Evolutionary conservation across 2,113 vertebrate species (phyloP), one percentile per base, ranked within the genome.

Genomic region (Passerina amoena): DNA sequence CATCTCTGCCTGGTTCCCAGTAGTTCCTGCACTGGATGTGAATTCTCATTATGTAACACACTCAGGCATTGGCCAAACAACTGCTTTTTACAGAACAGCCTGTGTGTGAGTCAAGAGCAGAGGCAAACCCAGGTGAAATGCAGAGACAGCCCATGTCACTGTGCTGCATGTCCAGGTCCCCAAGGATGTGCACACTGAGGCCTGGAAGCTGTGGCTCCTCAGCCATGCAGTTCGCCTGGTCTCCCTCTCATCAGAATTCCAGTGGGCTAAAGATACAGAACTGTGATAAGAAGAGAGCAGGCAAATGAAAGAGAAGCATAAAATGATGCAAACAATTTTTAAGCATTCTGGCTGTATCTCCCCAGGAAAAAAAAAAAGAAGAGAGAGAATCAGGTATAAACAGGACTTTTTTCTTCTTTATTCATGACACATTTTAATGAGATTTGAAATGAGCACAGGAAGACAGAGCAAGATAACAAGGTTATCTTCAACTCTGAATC

Each of bases 391-490:
- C 73, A 84, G 20, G 16, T 86, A 94, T 68, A 85, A 89, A 68
- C 57, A 87, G 18, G n/a, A 82, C 24, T 53, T 78, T 79, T 89
- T 91, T 82, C 57, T 91, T 84, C 44, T 63, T 33, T 82, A 76
- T 79, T 95, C 82, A 65, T 86, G 56, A 86, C 69, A 89, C 73
- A 72, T 78, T 94, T 96, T 94, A 94, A 91, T 94, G 78, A 95
- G 78, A 87, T 94, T 89, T 82, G 70, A 94, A 92, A 96, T 85
- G 61, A 96, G 89, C 48, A 91, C 25, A 66, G 80, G 60, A 94
- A 86, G 80, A 86, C 69, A 82, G 83, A 94, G 70, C 25, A 75
- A 94, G 86, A 94, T 92, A 96, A 94, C 77, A 95, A 89, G 84
- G 86, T 95, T 96, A 96, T 94, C 77, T 68, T 69, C 45, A 87